Conservation (phyloP, 1,140 invertebrate species). For the Asobara japonica region DNA sequence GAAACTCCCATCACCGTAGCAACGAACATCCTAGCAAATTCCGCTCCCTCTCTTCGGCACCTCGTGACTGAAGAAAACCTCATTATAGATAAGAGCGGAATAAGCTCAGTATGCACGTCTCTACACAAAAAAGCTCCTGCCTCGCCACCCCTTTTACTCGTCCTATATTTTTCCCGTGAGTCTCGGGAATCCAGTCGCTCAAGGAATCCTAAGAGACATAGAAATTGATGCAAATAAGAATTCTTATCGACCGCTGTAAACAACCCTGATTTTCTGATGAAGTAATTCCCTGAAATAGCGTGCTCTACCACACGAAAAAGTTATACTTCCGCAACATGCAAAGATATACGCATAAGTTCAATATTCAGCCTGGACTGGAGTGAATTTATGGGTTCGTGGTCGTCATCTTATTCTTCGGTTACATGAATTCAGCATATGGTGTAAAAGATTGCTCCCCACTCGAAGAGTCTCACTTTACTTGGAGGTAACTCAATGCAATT, state of each 20-base stretch:
- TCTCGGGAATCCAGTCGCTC: neutral
- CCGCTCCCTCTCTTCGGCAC: neutral
- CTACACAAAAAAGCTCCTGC: constrained; percentile 3
- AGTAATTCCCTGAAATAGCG: neutral
- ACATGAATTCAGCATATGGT: neutral
- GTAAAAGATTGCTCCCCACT: neutral
- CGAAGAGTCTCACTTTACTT: too few relatives aligned
- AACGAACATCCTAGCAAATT: constrained; percentile 27
- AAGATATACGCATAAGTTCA: neutral
- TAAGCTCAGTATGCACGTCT: constrained; percentile 16
- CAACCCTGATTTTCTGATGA: neutral
- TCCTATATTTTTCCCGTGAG: neutral
- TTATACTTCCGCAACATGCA: neutral
- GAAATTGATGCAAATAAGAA: neutral
- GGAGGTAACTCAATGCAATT: neutral
- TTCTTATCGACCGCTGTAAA: neutral
- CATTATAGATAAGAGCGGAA: constrained; percentile 28
- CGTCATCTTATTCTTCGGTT: neutral
- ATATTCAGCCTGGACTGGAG: neutral
- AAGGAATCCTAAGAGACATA: neutral
- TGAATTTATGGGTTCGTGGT: neutral
- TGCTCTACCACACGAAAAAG: neutral
- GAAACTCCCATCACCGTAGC: constrained; percentile 32
- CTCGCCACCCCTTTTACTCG: too few relatives aligned
- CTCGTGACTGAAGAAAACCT: constrained; percentile 2